Percentiles rank a stretch among this genome's conserved stretches.
phyloP scores from a whole-genome alignment of 2,113 vertebrate species.

The Isurus oxyrinchus region DNA sequence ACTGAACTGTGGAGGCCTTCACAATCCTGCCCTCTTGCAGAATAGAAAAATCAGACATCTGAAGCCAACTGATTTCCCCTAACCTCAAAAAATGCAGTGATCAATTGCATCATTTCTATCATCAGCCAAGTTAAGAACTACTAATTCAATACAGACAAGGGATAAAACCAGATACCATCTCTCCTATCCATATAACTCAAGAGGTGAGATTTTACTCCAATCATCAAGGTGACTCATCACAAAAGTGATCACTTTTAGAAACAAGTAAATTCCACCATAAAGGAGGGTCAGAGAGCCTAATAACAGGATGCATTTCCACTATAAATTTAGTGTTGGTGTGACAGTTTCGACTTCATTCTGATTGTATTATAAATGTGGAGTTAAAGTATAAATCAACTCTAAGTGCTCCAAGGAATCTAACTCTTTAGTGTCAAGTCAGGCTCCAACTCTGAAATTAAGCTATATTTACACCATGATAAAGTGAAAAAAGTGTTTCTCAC shows the following conservation, averaged over 20 bases:
- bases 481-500: background rate
- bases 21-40: background rate
- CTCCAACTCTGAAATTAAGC: background rate
- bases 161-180: background rate
- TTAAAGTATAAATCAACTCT: background rate
- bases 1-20: background rate
- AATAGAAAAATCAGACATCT: background rate
- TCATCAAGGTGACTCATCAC: background rate
- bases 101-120: background rate
- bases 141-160: background rate
- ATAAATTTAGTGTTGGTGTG: background rate
- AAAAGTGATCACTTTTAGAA: background rate
- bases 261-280: background rate
- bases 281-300: background rate
- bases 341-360: background rate
- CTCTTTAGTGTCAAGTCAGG: background rate
- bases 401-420: background rate
- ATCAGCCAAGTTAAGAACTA: background rate
- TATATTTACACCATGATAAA: background rate
- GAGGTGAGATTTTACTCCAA: background rate
- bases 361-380: background rate
- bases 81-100: background rate
- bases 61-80: background rate
- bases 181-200: background rate
- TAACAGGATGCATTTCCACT: background rate